phyloP scores from a whole-genome alignment of 2,888 invertebrate genomes.

The Lasioglossum zephyrum region DNA sequence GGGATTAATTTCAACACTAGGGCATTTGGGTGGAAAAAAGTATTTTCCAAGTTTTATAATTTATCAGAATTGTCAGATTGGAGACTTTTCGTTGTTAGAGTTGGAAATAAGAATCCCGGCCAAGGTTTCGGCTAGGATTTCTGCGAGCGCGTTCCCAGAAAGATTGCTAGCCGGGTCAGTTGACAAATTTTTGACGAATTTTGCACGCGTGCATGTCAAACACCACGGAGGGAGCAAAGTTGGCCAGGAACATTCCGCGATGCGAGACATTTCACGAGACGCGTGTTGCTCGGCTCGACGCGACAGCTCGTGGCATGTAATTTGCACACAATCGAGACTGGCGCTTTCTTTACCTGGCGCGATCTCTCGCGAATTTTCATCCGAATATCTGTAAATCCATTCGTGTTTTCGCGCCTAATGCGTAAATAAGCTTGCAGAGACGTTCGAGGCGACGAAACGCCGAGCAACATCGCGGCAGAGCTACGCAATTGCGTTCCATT shows the following conservation, averaged over 20 bases:
- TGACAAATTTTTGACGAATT: constrained; percentile 5
- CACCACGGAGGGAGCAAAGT: background rate
- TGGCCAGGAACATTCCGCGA: background rate
- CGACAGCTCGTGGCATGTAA: constrained; percentile 26
- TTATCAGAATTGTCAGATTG: too few species aligned
- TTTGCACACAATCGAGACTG: constrained; percentile 64
- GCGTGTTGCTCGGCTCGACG: background rate
- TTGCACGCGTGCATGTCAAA: background rate
- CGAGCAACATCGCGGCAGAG: background rate
- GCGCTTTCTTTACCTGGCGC: constrained; percentile 48
- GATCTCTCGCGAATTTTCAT: constrained; percentile 48
- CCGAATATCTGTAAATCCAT: constrained; percentile 26
- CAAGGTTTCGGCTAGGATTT: background rate
- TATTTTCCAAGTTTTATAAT: too few species aligned
- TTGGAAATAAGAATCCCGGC: background rate
- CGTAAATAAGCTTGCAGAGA: background rate
- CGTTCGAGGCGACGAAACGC: constrained; percentile 14
- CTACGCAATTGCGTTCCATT: background rate
- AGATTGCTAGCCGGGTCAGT: background rate
- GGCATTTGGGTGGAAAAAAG: too few species aligned
- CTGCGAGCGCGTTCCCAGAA: background rate
- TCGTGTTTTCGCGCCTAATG: constrained; percentile 30
- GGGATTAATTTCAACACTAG: too few species aligned
- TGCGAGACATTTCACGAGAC: background rate
- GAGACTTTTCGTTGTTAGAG: background rate